Conservation (phyloP, 2,113 vertebrate species). For the Carlito syrichta region DNA sequence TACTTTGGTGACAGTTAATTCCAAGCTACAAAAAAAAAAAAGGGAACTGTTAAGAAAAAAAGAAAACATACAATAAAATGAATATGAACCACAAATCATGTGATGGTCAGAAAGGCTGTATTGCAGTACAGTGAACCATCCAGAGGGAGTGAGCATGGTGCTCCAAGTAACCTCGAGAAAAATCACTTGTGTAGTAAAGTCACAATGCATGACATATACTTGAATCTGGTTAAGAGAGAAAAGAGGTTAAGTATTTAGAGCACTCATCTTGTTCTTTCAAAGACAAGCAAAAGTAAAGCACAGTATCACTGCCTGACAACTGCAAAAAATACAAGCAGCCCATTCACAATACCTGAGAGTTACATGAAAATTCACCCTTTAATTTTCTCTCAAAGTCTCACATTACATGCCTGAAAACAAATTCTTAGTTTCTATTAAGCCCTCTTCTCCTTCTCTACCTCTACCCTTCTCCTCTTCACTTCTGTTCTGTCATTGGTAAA, state of each 20-base stretch:
- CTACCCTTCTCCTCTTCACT: accelerated
- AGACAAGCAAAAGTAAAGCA: conserved; percentile 9
- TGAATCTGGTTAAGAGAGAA: not conserved
- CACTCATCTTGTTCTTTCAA: conserved; percentile 45
- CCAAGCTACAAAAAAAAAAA: not conserved
- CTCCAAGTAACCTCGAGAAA: not conserved
- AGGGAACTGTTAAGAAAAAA: not conserved
- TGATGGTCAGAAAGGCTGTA: not conserved
- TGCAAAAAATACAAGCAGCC: conserved; percentile 44
- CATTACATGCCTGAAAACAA: not conserved
- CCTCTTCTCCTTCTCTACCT: not conserved
- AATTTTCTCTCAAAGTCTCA: not conserved
- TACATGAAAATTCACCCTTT: not conserved
- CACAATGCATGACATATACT: not conserved
- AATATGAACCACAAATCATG: not conserved
- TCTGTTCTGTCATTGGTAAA: not conserved
- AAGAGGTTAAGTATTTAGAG: not conserved
- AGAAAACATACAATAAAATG: not conserved
- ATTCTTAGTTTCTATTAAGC: not conserved
- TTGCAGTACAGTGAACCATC: accelerated
- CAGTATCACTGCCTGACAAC: not conserved
- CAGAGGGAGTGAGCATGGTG: not conserved
- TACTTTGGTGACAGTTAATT: not conserved
- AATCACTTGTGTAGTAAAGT: not conserved
- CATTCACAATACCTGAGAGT: conserved; percentile 30